Base-by-base conservation (phyloP, 2,888 invertebrate genomes). In the Baronia brevicornis region DNA sequence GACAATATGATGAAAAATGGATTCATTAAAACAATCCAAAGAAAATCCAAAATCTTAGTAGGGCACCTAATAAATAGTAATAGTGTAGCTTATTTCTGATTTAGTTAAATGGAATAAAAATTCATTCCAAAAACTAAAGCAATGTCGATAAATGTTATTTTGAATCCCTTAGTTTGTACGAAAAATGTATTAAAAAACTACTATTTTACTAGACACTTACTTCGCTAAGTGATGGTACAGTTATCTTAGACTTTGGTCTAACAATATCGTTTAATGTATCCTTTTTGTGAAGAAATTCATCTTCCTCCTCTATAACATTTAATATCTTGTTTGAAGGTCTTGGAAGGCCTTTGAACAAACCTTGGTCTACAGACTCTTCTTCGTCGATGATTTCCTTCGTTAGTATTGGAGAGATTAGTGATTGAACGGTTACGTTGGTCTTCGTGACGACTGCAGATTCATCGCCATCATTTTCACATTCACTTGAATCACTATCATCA, bases 141-240 rank as follows among this genome's bases (percentile, higher is more conserved):
- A 3, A 11, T 15, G 6, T 8, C 18, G 10, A 12, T 13, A 14
- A 9, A 1, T 7, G 2, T 13, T 11, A n/a, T 4, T 17, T 11
- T 2, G 14, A 14, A 5, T 25, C 4, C 8, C 4, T 25, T 1
- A 2, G 9, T 3, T 14, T 14, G 14, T 2, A 3, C 3, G 4
- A 7, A n/a, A 25, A 3, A 11, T n/a, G 3, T 2, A 25, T 25
- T 9, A 6, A 2, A 7, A 6, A 14, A 19, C 21, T 5, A 19
- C 13, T 19, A 25, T 5, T 15, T 12, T n/a, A 21, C 12, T 28
- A 5, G 17, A 18, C 21, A 52, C 72, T 69, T 70, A 89, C 89
- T 62, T 91, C 88, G 46, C 84, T 86, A 3, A 92, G 68, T 1
- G 90, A 89, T 1, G 92, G 92, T 28, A 92, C 87, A 21, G 85